Conservation (phyloP, 2,888 invertebrate genomes). For the Pomacea canaliculata region DNA sequence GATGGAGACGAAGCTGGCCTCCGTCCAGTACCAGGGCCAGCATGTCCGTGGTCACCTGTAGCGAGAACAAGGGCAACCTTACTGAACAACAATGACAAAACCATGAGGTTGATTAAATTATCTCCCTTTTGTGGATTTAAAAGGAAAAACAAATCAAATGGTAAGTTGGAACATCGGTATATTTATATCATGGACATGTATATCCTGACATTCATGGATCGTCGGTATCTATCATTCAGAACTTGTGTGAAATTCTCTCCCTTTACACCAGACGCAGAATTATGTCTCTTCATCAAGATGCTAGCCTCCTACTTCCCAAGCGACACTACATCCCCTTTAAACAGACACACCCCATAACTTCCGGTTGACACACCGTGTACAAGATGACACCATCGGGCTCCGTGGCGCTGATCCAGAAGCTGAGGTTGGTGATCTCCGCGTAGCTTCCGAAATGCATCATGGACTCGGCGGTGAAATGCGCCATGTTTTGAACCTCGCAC, state of each 20-base stretch:
- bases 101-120: background rate
- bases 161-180: background rate
- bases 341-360: too few relatives aligned
- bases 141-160: background rate
- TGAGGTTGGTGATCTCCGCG: conserved; percentile 38
- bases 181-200: background rate
- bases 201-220: background rate
- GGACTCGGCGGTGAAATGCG: conserved; percentile 46
- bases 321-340: too few relatives aligned
- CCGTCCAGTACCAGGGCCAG: conserved; percentile 49
- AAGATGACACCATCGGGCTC: conserved; percentile 48
- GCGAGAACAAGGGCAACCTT: background rate
- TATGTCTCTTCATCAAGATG: too few relatives aligned
- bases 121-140: background rate
- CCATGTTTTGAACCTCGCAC: conserved; percentile 51
- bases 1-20: conserved; percentile 49
- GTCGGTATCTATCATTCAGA: too few relatives aligned
- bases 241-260: too few relatives aligned
- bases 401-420: conserved; percentile 45
- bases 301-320: too few relatives aligned
- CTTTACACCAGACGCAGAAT: too few relatives aligned
- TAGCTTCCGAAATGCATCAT: conserved; percentile 52
- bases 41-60: conserved; percentile 50
- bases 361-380: conserved; percentile 54
- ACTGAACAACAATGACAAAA: background rate